Evolutionary conservation across 1,140 invertebrate genomes (phyloP).

Genomic region (Anastrepha ludens): DNA sequence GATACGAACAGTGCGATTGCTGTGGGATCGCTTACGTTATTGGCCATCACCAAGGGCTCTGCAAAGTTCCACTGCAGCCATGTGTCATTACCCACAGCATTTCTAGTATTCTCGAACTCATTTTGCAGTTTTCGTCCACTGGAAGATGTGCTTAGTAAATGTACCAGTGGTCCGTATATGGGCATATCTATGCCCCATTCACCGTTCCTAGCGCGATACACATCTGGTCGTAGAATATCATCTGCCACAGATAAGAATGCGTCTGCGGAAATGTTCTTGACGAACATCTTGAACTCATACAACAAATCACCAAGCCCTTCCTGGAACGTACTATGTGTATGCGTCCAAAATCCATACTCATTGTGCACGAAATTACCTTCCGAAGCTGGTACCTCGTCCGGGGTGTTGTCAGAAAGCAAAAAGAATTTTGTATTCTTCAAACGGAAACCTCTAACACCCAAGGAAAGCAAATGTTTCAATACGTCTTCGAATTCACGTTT

Average conservation of each 20-base stretch:
- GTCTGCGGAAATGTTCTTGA: constrained; percentile 76
- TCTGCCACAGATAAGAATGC: constrained; percentile 72
- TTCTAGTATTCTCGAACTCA: constrained; percentile 60
- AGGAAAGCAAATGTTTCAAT: constrained; percentile 80
- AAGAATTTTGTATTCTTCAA: constrained; percentile 81
- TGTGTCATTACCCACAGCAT: constrained; percentile 59
- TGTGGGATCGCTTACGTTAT: constrained; percentile 60
- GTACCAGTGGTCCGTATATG: constrained; percentile 65
- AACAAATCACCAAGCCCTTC: constrained; percentile 77
- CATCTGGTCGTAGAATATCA: constrained; percentile 63
- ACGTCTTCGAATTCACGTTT: constrained; percentile 80
- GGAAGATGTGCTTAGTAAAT: constrained; percentile 58
- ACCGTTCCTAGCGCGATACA: constrained; percentile 60
- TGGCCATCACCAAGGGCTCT: constrained; percentile 56
- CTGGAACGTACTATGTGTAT: constrained; percentile 78
- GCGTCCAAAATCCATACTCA: constrained; percentile 78
- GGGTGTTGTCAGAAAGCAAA: constrained; percentile 76
- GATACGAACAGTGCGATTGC: constrained; percentile 80
- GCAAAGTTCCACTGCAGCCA: constrained; percentile 72
- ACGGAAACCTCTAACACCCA: constrained; percentile 85
- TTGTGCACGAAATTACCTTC: constrained; percentile 65
- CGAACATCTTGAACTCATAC: constrained; percentile 77
- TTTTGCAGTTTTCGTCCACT: constrained; percentile 59
- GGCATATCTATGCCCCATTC: constrained; percentile 68
- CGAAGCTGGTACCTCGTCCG: constrained; percentile 73